Evolutionary conservation across 2,797 vertebrate genomes (phyloP), one percentile per base, ranked within the genome.

Genomic region (Leptodactylus fallax): DNA sequence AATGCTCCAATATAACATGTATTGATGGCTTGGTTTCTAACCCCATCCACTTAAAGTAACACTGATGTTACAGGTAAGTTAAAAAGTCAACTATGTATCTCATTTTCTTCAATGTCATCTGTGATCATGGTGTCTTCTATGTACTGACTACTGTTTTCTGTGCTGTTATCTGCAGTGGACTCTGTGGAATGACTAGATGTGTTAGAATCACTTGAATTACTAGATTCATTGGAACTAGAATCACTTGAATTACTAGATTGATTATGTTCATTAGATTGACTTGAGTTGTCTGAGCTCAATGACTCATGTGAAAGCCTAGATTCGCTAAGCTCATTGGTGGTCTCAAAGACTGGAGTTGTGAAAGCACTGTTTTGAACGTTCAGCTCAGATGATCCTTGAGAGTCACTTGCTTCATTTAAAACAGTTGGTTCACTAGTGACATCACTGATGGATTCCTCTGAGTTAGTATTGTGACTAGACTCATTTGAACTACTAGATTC

Each of bases 141-240:
- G 27, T 85, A 13, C 3, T 65, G 47, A 51, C 36, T 61, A 47
- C 5, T 49, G 7, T 11, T 72, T 72, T 87, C 19, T 60, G 36
- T 74, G 51, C 36, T 72, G 23, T 51, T n/a, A 19, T 21, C 45
- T 25, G 10, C 49, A 36, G 16, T 81, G 16, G 86, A 14, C 27
- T 83, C 81, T 51, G 36, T 13, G 7, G 85, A 87, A 72, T 36
- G 65, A 51, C 23, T 81, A 25, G 85, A 63, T 17, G 14, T 51
- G 3, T 27, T 63, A 1, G 55, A 81, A 16, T 61, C 27, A 19
- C 65, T 61, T 21, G 23, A 74, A 21, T 53, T 19, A 27, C 36
- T 74, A 0, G 77, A 72, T n/a, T 86, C 36, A 87, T 25, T 83
- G 23, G 85, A 86, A 56, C 6, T 36, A 69, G 67, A 49, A n/a